These are phyloP conservation scores for Eolophus roseicapilla DNA, from an alignment of 2,113 vertebrate genomes.

Conservation along the genomic window DNA sequence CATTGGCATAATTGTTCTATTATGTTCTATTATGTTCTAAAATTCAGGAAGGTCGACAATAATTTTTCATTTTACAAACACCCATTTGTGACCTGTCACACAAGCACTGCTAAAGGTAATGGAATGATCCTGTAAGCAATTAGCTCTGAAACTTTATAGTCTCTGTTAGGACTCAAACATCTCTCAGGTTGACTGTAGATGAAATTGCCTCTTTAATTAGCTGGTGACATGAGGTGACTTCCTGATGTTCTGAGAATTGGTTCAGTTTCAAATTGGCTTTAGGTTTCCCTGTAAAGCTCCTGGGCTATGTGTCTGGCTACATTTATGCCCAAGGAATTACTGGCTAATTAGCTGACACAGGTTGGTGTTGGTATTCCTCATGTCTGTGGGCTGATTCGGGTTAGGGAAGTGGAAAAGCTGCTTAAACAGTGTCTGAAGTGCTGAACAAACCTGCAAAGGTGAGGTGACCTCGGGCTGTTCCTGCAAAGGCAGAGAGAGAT, in stretches of 20 bases:
- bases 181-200: neutral
- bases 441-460: neutral
- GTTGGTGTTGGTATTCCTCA: neutral
- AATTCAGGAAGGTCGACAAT: neutral
- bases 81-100: neutral
- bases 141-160: neutral
- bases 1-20: neutral
- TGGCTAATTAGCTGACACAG: neutral
- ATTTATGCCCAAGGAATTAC: neutral
- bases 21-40: neutral
- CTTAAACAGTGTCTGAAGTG: neutral
- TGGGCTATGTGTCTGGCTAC: neutral
- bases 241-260: neutral
- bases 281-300: neutral
- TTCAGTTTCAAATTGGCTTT: neutral
- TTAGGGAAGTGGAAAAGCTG: neutral
- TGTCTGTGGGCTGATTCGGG: neutral
- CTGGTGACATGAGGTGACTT: neutral
- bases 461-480: rapidly evolving
- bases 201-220: neutral
- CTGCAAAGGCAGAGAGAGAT: neutral
- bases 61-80: neutral
- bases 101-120: neutral
- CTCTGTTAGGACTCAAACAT: neutral
- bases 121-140: neutral